Base-by-base conservation (phyloP, 1,140 invertebrate species). In the Solenopsis fugax region DNA sequence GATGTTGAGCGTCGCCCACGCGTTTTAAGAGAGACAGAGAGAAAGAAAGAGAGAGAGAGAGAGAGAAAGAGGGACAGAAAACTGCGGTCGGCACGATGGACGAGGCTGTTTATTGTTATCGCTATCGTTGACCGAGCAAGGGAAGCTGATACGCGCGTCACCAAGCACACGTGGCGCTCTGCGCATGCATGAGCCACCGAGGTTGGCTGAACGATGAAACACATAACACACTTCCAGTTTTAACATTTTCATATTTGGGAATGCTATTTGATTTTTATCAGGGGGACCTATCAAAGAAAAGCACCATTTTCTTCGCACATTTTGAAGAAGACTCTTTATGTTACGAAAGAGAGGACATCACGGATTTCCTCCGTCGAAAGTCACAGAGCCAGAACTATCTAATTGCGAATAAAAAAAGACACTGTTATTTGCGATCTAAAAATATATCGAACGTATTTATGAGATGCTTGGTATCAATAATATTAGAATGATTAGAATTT, bases 1-100 rank as follows among this genome's bases (percentile, higher is more conserved):
- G 91, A 91, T 93, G 93, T 93, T 92, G 92, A 93, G 87, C 88
- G 88, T 92, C 93, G 91, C 93, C 93, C 91, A 93, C 93, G 92
- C 91, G 41, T 86, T 87, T 93, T 77, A 81, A 89, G 77, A 78
- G 65, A 56, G n/a, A 56, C 29, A 29, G 29, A 12, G 13, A 50
- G 29, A 45, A 5, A 73, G 7, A 78, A 29, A 56, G 62, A 87
- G 67, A 62, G 10, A 48, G 45, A 56, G 54, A 71, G 73, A 80
- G 77, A 88, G 37, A 50, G 34, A 54, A 7, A 10, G 86, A 85
- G 69, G 52, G 52, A 72, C 24, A 73, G 78, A 90, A 91, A 90
- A 90, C 84, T 73, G 77, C 87, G 77, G 85, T 62, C 62, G 54
- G 56, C 37, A 54, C 86, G 87, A 80, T 76, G 88, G 82, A 91